Base-by-base conservation (phyloP, 2,113 vertebrate species). In the Tragelaphus imberbis region DNA sequence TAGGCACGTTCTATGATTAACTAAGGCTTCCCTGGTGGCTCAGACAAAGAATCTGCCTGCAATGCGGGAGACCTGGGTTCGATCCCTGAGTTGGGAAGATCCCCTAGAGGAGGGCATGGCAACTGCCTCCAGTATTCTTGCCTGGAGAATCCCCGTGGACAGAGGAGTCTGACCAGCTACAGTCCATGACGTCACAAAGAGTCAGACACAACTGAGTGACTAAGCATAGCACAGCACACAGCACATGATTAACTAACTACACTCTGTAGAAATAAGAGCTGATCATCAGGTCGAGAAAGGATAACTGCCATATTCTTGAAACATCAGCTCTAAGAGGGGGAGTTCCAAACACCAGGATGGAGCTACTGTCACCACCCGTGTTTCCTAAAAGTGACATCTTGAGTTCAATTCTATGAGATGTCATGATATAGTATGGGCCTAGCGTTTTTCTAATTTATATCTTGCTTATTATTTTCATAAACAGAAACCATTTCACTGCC, bases 401-500 rank as follows among this genome's bases (percentile, higher is more conserved):
- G 91, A 96, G 55, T 63, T 90, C 85, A 92, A 91, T 85, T 51
- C 75, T 85, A 75, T n/a, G 30, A 81, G 82, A 91, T 77, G 90
- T 84, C 84, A 95, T 8, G 12, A 79, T 75, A 44, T 27, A 84
- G 47, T 9, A 81, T 68, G 49, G 58, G 53, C 21, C 49, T 80
- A 25, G 84, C 33, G 56, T 58, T 58, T 59, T 51, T 21, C 1
- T 2, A 61, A 1, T 95, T 88, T 96, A 17, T 4, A 89, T 49
- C 75, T 36, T 61, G 25, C 82, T 96, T 94, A 97, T 56, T 96
- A 65, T 59, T 97, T 96, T 98, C 61, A 96, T 96, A 81, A 95
- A 88, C 86, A 96, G 88, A 98, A 89, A 90, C 44, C 82, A 86
- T 28, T 94, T 96, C 58, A 55, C 33, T 92, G 94, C 91, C 97